Evolutionary conservation across 2,113 vertebrate genomes (phyloP), one percentile per base, ranked within the genome.

Genomic region (Lucifuga dentata): DNA sequence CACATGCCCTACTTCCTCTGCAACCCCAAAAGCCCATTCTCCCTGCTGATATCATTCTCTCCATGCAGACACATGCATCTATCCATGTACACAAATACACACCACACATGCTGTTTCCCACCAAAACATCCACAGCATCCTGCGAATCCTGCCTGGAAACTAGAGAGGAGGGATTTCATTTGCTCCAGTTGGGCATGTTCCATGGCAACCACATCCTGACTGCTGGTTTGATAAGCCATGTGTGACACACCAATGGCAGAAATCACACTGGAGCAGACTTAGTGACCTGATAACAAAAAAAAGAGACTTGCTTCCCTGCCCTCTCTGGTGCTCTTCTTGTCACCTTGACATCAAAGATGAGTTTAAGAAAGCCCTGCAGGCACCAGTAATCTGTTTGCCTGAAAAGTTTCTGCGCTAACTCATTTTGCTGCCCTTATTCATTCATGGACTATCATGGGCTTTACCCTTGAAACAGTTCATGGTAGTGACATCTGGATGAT

Each of bases 1-100:
- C 88, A 91, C 87, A 93, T 88, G 91, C 85, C 89, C 90, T 86
- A 92, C 79, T 93, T 93, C 86, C 77, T 71, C 75, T 73, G 68
- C 62, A 87, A 85, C 81, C 76, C 83, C 77, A 77, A 81, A 89
- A 80, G 70, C 53, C 67, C 50, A 68, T 75, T 83, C 56, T 76
- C 23, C 59, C 74, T 77, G 35, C 73, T 83, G 87, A 83, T 84
- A 55, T 76, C 23, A 39, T 73, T 81, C 59, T 85, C 43, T 64
- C 15, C 63, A 65, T 36, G 46, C 74, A 53, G 10, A 51, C 62
- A 58, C 52, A 19, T 51, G 63, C 12, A 36, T 46, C 13, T 38
- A 24, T 2, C 16, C 21, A 65, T 16, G 41, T 46, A 51, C 32
- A 13, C 50, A 58, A 50, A 56, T 58, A 52, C 32, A 20, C 44